Evolutionary conservation across 30 jellyfish, hydroid and myxozoan species (phyloP).

Genomic region (Pelagia noctiluca): DNA sequence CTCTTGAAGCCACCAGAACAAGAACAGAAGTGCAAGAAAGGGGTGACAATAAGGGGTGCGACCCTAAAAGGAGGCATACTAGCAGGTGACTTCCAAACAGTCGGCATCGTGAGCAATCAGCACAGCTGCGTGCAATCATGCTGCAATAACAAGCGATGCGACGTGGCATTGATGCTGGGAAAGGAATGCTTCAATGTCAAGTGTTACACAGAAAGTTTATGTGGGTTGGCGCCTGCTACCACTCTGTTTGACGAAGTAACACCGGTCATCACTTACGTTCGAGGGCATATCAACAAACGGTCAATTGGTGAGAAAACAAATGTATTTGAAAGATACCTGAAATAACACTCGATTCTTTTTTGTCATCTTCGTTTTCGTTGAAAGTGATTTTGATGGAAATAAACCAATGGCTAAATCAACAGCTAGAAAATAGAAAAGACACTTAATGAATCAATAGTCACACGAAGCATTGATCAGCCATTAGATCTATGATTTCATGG

Average conservation of each 20-base stretch:
- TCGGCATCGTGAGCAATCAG: constrained; percentile 84
- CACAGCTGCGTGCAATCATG: constrained; percentile 89
- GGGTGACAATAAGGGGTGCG: constrained; percentile 88
- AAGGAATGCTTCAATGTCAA: constrained; percentile 90
- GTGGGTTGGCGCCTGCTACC: constrained; percentile 96
- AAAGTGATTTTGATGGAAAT: no score
- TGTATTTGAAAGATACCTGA: no score
- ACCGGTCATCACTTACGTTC: constrained; percentile 87
- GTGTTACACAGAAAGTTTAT: constrained; percentile 81
- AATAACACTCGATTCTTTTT: no score
- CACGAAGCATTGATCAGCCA: no score
- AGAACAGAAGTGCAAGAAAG: constrained; percentile 70
- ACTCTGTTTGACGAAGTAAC: constrained; percentile 76
- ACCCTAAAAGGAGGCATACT: constrained; percentile 95
- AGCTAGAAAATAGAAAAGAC: no score
- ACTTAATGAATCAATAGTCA: no score
- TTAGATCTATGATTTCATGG: no score
- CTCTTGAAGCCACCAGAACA: constrained; percentile 18
- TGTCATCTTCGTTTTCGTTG: no score
- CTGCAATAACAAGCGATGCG: constrained; percentile 85
- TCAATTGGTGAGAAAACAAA: constrained; percentile 63
- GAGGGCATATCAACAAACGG: constrained; percentile 68
- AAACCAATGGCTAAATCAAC: no score
- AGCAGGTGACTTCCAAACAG: constrained; percentile 91
- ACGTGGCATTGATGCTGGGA: constrained; percentile 95